phyloP scores from a whole-genome alignment of 1,140 invertebrate genomes.

The Zaprionus kolodkinae region DNA sequence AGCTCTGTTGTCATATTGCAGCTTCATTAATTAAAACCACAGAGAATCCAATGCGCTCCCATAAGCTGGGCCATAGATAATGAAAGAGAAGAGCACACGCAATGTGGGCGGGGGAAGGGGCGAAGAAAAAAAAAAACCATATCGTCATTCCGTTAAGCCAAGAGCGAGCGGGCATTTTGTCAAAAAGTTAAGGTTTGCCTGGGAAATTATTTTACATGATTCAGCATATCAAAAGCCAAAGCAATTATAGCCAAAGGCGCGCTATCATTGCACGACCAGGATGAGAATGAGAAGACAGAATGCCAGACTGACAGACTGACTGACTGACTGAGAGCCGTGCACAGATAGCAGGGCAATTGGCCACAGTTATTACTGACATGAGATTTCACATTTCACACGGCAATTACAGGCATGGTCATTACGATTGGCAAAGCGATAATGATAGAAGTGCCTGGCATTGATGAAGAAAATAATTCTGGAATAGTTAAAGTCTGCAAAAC shows the following conservation, averaged over 20 bases:
- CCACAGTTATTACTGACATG: slow-evolving; percentile 19
- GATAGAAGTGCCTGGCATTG: neutral
- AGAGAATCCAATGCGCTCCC: neutral
- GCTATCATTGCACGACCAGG: slow-evolving; percentile 33
- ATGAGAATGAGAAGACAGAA: slow-evolving; percentile 27
- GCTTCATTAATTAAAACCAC: slow-evolving; percentile 47
- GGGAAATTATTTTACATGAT: slow-evolving; percentile 55
- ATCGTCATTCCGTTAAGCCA: slow-evolving; percentile 25
- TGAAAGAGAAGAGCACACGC: slow-evolving; percentile 15
- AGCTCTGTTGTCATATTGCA: slow-evolving; percentile 47
- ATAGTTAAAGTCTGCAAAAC: neutral
- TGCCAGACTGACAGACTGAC: slow-evolving; percentile 6
- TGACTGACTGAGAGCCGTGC: neutral
- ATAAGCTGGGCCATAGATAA: slow-evolving; percentile 34
- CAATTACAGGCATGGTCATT: slow-evolving; percentile 2
- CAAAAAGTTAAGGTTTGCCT: slow-evolving; percentile 39
- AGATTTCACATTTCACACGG: neutral
- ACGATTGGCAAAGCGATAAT: neutral
- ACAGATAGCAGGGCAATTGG: slow-evolving; percentile 14
- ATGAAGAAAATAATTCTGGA: neutral
- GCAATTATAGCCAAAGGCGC: slow-evolving; percentile 46
- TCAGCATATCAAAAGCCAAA: slow-evolving; percentile 52
- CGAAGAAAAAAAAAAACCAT: slow-evolving; percentile 12
- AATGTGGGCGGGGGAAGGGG: neutral
- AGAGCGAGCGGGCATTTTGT: slow-evolving; percentile 34